phyloP scores from a whole-genome alignment of 2,797 vertebrate species.

The Lacerta bilineata region DNA sequence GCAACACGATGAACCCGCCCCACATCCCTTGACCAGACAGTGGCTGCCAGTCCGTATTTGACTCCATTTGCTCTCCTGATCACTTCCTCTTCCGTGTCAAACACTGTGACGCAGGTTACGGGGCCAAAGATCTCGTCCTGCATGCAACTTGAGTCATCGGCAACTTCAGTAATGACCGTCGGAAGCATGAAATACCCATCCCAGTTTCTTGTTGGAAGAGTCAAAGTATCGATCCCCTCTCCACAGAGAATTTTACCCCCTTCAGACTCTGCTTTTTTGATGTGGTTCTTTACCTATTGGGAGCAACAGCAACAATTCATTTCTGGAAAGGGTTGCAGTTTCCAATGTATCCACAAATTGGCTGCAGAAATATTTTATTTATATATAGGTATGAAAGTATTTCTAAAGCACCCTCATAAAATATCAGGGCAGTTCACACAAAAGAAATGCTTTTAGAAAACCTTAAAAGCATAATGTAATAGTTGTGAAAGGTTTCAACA shows the following conservation, averaged over 20 bases:
- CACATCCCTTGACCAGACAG: slow-evolving; percentile 90
- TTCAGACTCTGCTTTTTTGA: slow-evolving; percentile 87
- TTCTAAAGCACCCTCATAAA: too few relatives aligned
- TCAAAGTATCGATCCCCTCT: slow-evolving; percentile 88
- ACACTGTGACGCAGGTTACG: slow-evolving; percentile 90
- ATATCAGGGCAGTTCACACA: too few relatives aligned
- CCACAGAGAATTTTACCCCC: slow-evolving; percentile 91
- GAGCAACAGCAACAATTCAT: slow-evolving; percentile 45
- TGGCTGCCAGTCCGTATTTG: slow-evolving; percentile 91
- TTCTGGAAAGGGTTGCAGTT: neutral
- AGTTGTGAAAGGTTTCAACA: too few relatives aligned
- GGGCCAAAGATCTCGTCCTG: slow-evolving; percentile 99
- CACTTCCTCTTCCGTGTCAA: slow-evolving; percentile 93
- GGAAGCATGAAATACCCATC: slow-evolving; percentile 93
- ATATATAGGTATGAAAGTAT: too few relatives aligned
- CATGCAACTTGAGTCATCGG: slow-evolving; percentile 90
- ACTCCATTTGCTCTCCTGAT: slow-evolving; percentile 88
- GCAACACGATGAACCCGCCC: slow-evolving; percentile 90
- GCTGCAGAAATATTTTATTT: too few relatives aligned
- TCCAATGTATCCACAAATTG: neutral
- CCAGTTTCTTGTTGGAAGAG: slow-evolving; percentile 82
- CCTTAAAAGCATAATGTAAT: too few relatives aligned
- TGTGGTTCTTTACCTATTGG: slow-evolving; percentile 88
- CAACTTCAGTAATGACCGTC: slow-evolving; percentile 88
- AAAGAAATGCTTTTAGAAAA: too few relatives aligned